phyloP scores from a whole-genome alignment of 2,113 vertebrate species.

The Plecturocebus donacophilus region DNA sequence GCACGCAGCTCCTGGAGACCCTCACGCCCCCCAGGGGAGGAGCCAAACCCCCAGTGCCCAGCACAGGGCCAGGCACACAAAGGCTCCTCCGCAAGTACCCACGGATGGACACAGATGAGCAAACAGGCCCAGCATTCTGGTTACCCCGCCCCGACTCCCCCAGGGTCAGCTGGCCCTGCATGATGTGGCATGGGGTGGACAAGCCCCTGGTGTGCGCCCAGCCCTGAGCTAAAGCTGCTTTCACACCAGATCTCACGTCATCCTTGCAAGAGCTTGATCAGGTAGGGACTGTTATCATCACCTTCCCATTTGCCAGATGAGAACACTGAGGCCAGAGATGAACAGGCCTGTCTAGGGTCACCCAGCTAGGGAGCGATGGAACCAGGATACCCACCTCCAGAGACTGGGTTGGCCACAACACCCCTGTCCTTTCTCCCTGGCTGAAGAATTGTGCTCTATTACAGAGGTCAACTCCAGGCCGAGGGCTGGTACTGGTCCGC shows the following conservation, averaged over 20 bases:
- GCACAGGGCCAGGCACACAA: background rate
- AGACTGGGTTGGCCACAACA: background rate
- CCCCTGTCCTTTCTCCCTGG: background rate
- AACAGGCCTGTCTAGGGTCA: background rate
- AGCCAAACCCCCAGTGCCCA: background rate
- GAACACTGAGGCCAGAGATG: background rate
- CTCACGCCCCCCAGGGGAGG: background rate
- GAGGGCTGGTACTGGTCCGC: too few relatives aligned
- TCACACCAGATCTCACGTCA: background rate
- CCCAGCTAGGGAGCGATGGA: background rate
- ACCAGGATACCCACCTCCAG: background rate
- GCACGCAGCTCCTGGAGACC: too few relatives aligned
- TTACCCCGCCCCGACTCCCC: accelerated
- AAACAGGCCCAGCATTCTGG: background rate
- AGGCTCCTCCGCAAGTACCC: background rate
- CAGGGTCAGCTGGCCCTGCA: background rate
- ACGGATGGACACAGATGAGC: background rate
- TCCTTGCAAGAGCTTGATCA: background rate
- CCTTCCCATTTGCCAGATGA: background rate
- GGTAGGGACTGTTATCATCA: too few relatives aligned
- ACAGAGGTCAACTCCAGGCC: too few relatives aligned
- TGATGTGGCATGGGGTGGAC: background rate
- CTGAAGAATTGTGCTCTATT: background rate
- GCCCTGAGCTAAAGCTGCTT: background rate
- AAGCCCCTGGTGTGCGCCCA: background rate